Percentiles rank a stretch among this genome's conserved stretches.
phyloP scores from a whole-genome alignment of 2,888 invertebrate genomes.

The Leptinotarsa tumamoca region DNA sequence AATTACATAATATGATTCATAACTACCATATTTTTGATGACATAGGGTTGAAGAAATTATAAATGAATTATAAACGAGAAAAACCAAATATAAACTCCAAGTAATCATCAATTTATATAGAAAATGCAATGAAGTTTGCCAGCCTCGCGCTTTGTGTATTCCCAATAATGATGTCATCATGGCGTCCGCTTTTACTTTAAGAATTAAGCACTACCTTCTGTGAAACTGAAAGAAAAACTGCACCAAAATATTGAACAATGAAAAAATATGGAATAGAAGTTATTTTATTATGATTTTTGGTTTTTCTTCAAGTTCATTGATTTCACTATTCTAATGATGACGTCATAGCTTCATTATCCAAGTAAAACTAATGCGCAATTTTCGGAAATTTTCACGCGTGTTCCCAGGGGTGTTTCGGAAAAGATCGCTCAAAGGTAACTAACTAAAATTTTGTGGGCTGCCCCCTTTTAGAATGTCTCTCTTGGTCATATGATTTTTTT shows the following conservation, averaged over 20 bases:
- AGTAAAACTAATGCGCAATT: constrained; percentile 51
- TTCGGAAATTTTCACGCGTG: constrained; percentile 71
- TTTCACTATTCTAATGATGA: constrained; percentile 42
- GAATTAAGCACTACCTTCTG: background rate
- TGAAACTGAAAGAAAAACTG: background rate
- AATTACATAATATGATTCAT: too few relatives aligned
- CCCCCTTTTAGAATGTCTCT: constrained; percentile 67
- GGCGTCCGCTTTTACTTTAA: constrained; percentile 41
- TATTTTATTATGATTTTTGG: too few relatives aligned
- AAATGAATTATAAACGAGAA: too few relatives aligned
- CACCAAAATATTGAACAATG: too few relatives aligned
- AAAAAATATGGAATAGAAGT: too few relatives aligned
- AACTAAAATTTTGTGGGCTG: constrained; percentile 68
- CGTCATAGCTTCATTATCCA: constrained; percentile 42
- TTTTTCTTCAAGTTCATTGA: background rate
- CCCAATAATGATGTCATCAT: constrained; percentile 57
- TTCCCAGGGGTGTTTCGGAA: constrained; percentile 92
- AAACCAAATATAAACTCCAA: too few relatives aligned
- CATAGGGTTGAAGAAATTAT: too few relatives aligned
- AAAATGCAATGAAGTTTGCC: constrained; percentile 62
- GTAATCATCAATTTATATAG: background rate
- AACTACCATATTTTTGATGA: too few relatives aligned
- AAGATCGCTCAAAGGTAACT: constrained; percentile 96
- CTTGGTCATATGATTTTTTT: constrained; percentile 54
- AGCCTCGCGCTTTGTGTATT: constrained; percentile 64